Conservation (phyloP, 2,888 invertebrate genomes). For the Lepidocyrtoides sp. region DNA sequence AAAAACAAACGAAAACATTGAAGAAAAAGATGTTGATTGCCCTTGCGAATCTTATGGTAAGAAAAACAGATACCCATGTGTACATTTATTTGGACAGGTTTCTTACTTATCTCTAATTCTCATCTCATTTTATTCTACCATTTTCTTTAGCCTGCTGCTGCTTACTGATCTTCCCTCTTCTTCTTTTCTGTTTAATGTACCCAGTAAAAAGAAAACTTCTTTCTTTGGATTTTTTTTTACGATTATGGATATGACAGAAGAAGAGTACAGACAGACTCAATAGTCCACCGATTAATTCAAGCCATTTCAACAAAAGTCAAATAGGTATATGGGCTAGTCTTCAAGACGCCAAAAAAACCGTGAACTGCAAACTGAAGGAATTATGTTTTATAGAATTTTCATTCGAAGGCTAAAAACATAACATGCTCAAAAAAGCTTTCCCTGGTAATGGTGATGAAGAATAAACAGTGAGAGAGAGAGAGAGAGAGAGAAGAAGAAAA, state of each 20-base stretch:
- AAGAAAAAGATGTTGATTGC: not conserved
- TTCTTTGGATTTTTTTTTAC: not conserved
- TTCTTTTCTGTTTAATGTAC: not conserved
- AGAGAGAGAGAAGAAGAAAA: not conserved
- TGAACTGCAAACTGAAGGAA: not conserved
- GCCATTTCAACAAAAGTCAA: not conserved
- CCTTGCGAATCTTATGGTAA: not conserved
- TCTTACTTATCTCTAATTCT: conserved; percentile 7
- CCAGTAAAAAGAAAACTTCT: not conserved
- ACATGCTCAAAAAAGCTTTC: not conserved
- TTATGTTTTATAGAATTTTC: not conserved
- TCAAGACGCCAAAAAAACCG: too few relatives aligned
- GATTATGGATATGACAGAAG: conserved; percentile 16
- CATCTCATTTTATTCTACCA: not conserved
- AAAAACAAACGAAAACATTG: not conserved
- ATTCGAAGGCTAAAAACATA: conserved; percentile 11
- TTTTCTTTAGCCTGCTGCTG: not conserved
- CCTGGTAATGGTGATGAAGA: not conserved
- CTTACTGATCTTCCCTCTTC: not conserved
- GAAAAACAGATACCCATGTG: not conserved
- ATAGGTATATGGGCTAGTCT: not conserved
- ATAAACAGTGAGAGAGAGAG: conserved; percentile 8
- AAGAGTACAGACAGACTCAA: not conserved
- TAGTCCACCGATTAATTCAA: conserved; percentile 8
- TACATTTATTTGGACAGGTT: not conserved